Evolutionary conservation across 1,140 invertebrate species (phyloP).

Genomic region (Drosophila takahashii): DNA sequence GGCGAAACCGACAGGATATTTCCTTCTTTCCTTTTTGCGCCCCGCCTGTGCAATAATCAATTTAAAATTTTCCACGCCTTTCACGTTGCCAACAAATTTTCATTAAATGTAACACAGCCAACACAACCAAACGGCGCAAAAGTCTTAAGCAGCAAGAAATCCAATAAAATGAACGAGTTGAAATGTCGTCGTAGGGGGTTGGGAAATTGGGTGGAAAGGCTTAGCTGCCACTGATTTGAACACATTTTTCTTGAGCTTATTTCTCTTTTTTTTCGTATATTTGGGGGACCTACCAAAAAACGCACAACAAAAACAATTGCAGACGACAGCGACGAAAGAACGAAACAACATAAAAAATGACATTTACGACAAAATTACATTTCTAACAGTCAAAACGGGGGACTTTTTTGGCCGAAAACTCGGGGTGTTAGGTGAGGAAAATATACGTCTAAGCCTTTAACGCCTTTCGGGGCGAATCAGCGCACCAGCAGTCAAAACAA

Average conservation of each 20-base stretch:
- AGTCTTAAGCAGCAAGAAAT: slow-evolving; percentile 44
- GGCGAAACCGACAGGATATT: slow-evolving; percentile 24
- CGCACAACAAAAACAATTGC: slow-evolving; percentile 64
- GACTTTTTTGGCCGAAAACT: not conserved
- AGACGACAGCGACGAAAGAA: slow-evolving; percentile 40
- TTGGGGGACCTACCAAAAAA: slow-evolving; percentile 15
- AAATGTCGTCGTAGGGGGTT: slow-evolving; percentile 46
- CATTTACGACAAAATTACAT: slow-evolving; percentile 76
- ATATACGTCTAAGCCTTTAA: slow-evolving; percentile 61
- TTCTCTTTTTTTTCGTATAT: slow-evolving; percentile 7
- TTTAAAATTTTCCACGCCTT: slow-evolving; percentile 75
- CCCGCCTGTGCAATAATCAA: slow-evolving; percentile 62
- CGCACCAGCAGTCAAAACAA: slow-evolving; percentile 32
- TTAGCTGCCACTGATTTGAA: slow-evolving; percentile 68
- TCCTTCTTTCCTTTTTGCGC: slow-evolving; percentile 5
- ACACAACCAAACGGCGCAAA: slow-evolving; percentile 47
- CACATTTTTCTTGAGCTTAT: slow-evolving; percentile 65
- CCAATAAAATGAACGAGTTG: slow-evolving; percentile 73
- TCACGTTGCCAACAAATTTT: slow-evolving; percentile 74
- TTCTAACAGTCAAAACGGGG: slow-evolving; percentile 45
- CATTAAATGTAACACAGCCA: slow-evolving; percentile 59
- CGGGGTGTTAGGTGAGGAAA: slow-evolving; percentile 14
- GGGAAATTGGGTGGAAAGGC: slow-evolving; percentile 24
- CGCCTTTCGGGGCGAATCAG: slow-evolving; percentile 2
- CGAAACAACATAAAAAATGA: slow-evolving; percentile 69